Evolutionary conservation across 1,140 invertebrate genomes (phyloP), one percentile per base, ranked within the genome.

Genomic region (Drosophila paulistorum): DNA sequence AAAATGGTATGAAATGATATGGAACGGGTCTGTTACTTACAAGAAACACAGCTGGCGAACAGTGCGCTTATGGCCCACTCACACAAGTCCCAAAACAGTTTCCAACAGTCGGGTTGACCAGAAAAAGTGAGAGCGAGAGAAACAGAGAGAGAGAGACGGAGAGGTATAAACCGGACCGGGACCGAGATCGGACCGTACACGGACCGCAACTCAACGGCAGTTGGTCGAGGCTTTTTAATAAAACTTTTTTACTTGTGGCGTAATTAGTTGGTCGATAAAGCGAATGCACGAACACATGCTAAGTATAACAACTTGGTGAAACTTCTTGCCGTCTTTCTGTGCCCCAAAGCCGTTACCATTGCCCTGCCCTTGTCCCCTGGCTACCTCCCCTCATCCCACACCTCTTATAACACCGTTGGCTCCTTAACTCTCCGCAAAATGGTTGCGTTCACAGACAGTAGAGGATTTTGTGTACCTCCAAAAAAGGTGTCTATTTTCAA

Each of bases 201-300:
- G 45, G 45, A 51, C 45, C 9, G 20, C 45, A 51, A 51, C 17
- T 51, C 45, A 51, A 51, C 45, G 45, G 45, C 45, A 51, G 45
- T 62, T 59, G 57, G 60, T 37, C 60, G 60, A 62, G 60, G 61
- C 61, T 65, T 65, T 65, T 65, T 65, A 65, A 65, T 65, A 65
- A 65, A 65, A 65, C 63, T 65, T 65, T 65, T 65, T 65, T 65
- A 65, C 63, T 65, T 65, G 45, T 65, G 63, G 63, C 63, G 63
- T 65, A 65, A 65, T 65, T 65, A 65, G 63, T 65, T 65, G 63
- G 63, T 65, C 63, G 63, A 65, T 65, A 65, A 65, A 65, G 48
- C 45, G 63, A 65, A 65, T 65, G 48, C 63, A 65, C 63, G 63
- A 65, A 39, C 63, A 65, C 63, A 65, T 65, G 63, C 61, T 64